Conservation (phyloP, 2,113 vertebrate genomes). For the Heterochromis multidens region DNA sequence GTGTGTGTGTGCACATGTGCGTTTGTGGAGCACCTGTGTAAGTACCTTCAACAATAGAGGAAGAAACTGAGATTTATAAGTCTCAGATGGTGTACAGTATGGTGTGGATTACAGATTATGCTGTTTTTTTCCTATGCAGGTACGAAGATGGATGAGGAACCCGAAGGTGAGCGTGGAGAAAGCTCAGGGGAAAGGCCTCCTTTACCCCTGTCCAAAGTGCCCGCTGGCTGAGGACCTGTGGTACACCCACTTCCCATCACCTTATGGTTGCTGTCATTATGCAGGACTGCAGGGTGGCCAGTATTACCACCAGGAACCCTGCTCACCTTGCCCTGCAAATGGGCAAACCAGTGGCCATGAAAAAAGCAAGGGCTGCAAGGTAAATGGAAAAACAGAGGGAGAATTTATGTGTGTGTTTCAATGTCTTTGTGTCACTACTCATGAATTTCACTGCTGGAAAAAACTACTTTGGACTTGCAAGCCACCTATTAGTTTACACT, state of each 20-base stretch:
- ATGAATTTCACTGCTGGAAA: not conserved
- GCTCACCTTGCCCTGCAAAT: slow-evolving; percentile 66
- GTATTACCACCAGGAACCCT: slow-evolving; percentile 74
- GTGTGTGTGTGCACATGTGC: not conserved
- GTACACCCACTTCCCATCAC: slow-evolving; percentile 77
- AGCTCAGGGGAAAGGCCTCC: slow-evolving; percentile 78
- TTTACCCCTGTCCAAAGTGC: slow-evolving; percentile 80
- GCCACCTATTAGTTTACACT: not conserved
- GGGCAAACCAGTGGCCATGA: slow-evolving; percentile 71
- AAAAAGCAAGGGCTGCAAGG: slow-evolving; percentile 82
- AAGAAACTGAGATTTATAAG: not conserved
- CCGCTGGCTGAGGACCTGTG: slow-evolving; percentile 81
- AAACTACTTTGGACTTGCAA: not conserved
- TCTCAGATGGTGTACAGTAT: too few relatives aligned
- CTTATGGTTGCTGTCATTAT: slow-evolving; percentile 79
- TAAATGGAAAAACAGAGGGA: slow-evolving; percentile 51
- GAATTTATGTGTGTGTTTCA: not conserved
- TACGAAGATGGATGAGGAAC: slow-evolving; percentile 93
- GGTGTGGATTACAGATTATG: too few relatives aligned
- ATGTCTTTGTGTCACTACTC: not conserved
- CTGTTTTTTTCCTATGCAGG: slow-evolving; percentile 74
- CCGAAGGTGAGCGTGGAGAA: slow-evolving; percentile 88
- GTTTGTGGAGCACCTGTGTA: not conserved
- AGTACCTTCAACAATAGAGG: not conserved
- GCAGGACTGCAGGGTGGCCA: slow-evolving; percentile 66